Evolutionary conservation across 2,113 vertebrate genomes (phyloP).

Genomic region (Calyptommatus sinebrachiatus): DNA sequence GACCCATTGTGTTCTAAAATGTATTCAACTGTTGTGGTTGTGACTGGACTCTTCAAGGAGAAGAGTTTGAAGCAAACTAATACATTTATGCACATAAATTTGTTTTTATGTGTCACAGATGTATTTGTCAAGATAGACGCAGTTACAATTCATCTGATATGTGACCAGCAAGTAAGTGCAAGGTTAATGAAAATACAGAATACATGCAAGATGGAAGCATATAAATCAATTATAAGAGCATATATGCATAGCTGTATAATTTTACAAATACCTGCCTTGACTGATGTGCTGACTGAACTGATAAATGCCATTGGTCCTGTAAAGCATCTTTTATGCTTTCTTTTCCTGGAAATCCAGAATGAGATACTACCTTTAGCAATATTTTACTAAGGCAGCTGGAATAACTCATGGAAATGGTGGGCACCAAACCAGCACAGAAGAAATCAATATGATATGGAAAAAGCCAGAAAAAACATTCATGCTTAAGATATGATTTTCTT

Average conservation of each 20-base stretch:
- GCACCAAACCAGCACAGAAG: background rate
- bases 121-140: slow-evolving; percentile 14
- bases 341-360: background rate
- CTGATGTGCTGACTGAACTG: slow-evolving; percentile 12
- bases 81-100: slow-evolving; percentile 11
- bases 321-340: background rate
- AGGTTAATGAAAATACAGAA: slow-evolving; percentile 6
- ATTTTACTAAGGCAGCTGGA: slow-evolving; percentile 7
- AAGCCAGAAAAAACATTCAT: background rate
- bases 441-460: background rate
- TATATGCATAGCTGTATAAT: slow-evolving; percentile 20
- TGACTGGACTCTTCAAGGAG: background rate
- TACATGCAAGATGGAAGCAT: slow-evolving; percentile 7
- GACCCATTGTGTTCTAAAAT: no score
- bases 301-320: slow-evolving; percentile 11
- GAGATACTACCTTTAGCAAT: background rate
- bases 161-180: background rate
- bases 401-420: slow-evolving; percentile 4
- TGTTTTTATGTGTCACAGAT: background rate
- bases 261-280: slow-evolving; percentile 19
- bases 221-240: slow-evolving; percentile 17
- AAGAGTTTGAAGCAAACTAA: background rate
- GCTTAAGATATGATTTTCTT: background rate
- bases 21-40: no score
- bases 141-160: slow-evolving; percentile 12